Evolutionary conservation across 2,888 invertebrate species (phyloP).

Genomic region (Portevinia maculata): DNA sequence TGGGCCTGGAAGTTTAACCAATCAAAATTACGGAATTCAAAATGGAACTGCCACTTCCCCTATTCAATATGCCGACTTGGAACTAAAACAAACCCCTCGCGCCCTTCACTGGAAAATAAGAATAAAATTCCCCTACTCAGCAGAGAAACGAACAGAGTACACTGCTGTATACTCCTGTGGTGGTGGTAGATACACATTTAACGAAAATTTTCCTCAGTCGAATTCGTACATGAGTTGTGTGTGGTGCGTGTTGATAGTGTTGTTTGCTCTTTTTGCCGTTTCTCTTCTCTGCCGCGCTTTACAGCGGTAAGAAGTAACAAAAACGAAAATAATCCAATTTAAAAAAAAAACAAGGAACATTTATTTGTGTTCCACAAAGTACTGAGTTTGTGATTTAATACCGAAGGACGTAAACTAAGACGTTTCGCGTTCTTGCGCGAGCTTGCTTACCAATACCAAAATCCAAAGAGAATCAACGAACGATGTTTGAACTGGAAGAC

Average conservation of each 20-base stretch:
- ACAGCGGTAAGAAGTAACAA: constrained; percentile 64
- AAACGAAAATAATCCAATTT: constrained; percentile 65
- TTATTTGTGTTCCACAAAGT: constrained; percentile 67
- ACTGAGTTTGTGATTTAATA: constrained; percentile 41
- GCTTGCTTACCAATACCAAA: constrained; percentile 6
- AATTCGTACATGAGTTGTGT: constrained; percentile 73
- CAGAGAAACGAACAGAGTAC: constrained; percentile 63
- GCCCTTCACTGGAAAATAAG: constrained; percentile 33
- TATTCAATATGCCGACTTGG: constrained; percentile 47
- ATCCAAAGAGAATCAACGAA: constrained; percentile 48
- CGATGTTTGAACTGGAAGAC: constrained; percentile 89
- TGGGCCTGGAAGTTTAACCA: constrained; percentile 57
- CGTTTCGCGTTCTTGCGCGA: constrained; percentile 30
- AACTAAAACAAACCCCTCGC: constrained; percentile 57
- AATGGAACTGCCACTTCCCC: constrained; percentile 68
- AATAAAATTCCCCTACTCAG: constrained; percentile 45
- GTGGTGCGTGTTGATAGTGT: constrained; percentile 72
- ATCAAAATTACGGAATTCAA: constrained; percentile 66
- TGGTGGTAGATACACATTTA: constrained; percentile 72
- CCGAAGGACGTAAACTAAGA: constrained; percentile 23
- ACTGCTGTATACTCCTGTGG: constrained; percentile 61
- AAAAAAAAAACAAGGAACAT: constrained; percentile 42
- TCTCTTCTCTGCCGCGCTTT: constrained; percentile 72
- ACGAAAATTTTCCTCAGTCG: constrained; percentile 73
- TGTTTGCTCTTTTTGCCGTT: constrained; percentile 71